Percentiles rank a stretch among this genome's conserved stretches.
phyloP scores from a whole-genome alignment of 1,140 invertebrate species.

The Fopius arisanus region DNA sequence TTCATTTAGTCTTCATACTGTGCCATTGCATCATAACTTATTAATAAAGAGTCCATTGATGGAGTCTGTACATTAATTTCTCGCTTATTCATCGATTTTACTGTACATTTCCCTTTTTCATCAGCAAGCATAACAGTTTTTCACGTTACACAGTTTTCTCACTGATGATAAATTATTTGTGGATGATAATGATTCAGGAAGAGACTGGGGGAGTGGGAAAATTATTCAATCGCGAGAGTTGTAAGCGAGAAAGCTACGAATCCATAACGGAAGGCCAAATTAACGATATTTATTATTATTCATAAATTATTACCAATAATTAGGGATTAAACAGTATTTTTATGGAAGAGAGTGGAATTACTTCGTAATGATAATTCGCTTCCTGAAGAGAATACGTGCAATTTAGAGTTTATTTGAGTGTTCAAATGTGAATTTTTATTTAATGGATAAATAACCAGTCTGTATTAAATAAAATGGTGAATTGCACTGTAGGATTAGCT shows the following conservation, averaged over 20 bases:
- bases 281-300: conserved; percentile 50
- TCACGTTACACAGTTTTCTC: neutral
- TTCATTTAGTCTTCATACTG: conserved; percentile 7
- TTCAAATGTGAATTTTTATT: neutral
- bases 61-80: neutral
- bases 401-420: conserved; percentile 12
- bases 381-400: conserved; percentile 30
- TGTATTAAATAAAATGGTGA: neutral
- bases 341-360: conserved; percentile 31
- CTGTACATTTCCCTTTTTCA: neutral
- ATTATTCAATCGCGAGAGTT: neutral
- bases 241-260: neutral
- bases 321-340: conserved; percentile 51
- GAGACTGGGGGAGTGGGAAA: neutral
- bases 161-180: neutral
- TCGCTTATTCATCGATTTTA: neutral
- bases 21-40: conserved; percentile 6
- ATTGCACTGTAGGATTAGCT: neutral
- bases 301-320: conserved; percentile 44
- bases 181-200: neutral
- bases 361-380: conserved; percentile 30
- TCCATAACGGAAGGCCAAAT: conserved; percentile 52
- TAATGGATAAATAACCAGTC: neutral
- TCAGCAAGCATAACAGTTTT: neutral
- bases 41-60: neutral